These are phyloP conservation scores for Colletes gigas DNA, from an alignment of 1,140 invertebrate genomes.

Conservation along the genomic window DNA sequence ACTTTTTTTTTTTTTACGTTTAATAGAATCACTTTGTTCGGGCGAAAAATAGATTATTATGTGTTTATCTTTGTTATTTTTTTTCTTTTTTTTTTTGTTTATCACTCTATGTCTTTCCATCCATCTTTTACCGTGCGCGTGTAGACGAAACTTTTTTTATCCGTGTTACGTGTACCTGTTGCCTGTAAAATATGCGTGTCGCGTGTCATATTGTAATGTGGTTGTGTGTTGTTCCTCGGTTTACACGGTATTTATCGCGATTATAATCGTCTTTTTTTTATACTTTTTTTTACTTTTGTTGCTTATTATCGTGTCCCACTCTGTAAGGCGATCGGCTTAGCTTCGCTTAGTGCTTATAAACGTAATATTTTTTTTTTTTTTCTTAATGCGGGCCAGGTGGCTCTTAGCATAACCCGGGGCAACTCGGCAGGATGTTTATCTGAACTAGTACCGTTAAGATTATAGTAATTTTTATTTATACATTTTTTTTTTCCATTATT, in stretches of 20 bases:
- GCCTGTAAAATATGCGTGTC: neutral
- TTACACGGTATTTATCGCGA: constrained; percentile 21
- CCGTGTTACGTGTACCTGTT: neutral
- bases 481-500: constrained; percentile 19
- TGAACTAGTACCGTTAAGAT: constrained; percentile 75
- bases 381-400: constrained; percentile 70
- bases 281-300: constrained; percentile 19
- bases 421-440: constrained; percentile 74
- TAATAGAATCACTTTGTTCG: constrained; percentile 53
- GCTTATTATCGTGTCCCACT: constrained; percentile 55
- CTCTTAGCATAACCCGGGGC: constrained; percentile 70
- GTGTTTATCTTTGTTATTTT: constrained; percentile 38
- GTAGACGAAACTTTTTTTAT: neutral
- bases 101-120: constrained; percentile 39
- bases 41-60: constrained; percentile 64
- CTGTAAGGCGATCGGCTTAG: constrained; percentile 63
- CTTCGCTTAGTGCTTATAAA: constrained; percentile 61
- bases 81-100: constrained; percentile 15
- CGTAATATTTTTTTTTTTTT: constrained; percentile 54
- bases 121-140: neutral
- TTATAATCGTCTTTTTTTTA: constrained; percentile 26
- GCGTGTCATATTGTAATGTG: neutral
- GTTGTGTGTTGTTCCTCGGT: constrained; percentile 5
- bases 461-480: constrained; percentile 59
- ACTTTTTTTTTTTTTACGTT: constrained; percentile 16